Evolutionary conservation across 2,113 vertebrate species (phyloP).

Genomic region (Prinia subflava): DNA sequence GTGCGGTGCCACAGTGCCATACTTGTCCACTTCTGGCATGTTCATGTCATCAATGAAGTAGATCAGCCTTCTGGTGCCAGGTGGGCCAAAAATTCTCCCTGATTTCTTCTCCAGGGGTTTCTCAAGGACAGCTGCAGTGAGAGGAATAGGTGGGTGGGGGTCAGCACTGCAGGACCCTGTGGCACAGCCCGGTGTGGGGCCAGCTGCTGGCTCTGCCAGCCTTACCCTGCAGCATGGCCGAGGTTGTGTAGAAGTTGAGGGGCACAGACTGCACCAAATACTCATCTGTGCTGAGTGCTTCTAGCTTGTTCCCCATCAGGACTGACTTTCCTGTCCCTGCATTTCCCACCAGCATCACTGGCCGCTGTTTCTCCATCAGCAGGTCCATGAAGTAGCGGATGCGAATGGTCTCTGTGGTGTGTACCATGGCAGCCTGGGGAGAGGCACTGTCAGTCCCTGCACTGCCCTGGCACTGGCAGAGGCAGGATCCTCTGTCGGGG

Average conservation of each 20-base stretch:
- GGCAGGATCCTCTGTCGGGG: rapidly evolving
- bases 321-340: slow-evolving; percentile 76
- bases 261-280: slow-evolving; percentile 73
- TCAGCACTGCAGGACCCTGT: rapidly evolving
- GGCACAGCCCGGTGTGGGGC: rapidly evolving
- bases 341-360: slow-evolving; percentile 79
- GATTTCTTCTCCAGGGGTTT: slow-evolving; percentile 80
- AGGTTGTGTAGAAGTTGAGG: slow-evolving; percentile 83
- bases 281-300: slow-evolving; percentile 46
- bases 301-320: slow-evolving; percentile 75
- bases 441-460: neutral
- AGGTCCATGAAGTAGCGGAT: slow-evolving; percentile 78
- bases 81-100: slow-evolving; percentile 66
- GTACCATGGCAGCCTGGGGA: slow-evolving; percentile 75
- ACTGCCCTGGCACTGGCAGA: neutral
- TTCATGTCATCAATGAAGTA: slow-evolving; percentile 78
- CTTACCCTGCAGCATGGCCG: slow-evolving; percentile 79
- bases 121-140: slow-evolving; percentile 59
- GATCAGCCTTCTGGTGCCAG: slow-evolving; percentile 69
- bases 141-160: neutral
- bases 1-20: slow-evolving; percentile 73
- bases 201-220: neutral
- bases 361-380: slow-evolving; percentile 72
- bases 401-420: slow-evolving; percentile 73
- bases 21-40: slow-evolving; percentile 79